Evolutionary conservation across 1,140 invertebrate species (phyloP), one percentile per base, ranked within the genome.

Genomic region (Brachionus plicatilis): DNA sequence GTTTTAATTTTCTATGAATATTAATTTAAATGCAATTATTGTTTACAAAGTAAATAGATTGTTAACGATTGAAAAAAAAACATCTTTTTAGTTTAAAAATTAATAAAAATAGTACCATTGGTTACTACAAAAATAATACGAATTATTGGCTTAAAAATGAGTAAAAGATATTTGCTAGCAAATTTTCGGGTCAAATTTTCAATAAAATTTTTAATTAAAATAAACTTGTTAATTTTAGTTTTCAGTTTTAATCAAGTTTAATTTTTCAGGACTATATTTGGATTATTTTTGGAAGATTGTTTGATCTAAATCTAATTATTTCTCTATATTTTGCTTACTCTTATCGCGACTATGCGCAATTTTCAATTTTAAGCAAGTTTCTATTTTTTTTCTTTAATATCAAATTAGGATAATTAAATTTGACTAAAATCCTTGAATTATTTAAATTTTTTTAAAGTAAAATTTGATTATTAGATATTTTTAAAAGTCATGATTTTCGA

Each of bases 1-100:
- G 27, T 76, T 76, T 76, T 29, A 27, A 47, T 76, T 76, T 76
- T 50, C 41, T 76, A 50, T 76, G 72, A 76, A 76, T 76, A 76
- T 76, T 76, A 76, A 76, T 76, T 76, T 76, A 37, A 50, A 76
- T 76, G 27, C 12, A 76, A 76, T 24, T 47, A 76, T 76, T 76
- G 72, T 76, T 76, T 76, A 50, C 27, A 76, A 50, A 76, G 72
- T 53, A 76, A 76, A 76, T 50, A 76, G 72, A 24, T 47, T 76
- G 47, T 50, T 76, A 76, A 76, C 68, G 37, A 72, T 41, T 43
- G 33, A 68, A 68, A 68, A 33, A 33, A 33, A 37, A 33, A 68
- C 17, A 17, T 43, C 43, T 72, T 72, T 72, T 43, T 17, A 43
- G 33, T 24, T 41, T 20, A 20, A 72, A 72, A 72, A 72, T 72